Evolutionary conservation across 2,797 vertebrate species (phyloP).

Genomic region (Ctenochaetus hawaiiensis): DNA sequence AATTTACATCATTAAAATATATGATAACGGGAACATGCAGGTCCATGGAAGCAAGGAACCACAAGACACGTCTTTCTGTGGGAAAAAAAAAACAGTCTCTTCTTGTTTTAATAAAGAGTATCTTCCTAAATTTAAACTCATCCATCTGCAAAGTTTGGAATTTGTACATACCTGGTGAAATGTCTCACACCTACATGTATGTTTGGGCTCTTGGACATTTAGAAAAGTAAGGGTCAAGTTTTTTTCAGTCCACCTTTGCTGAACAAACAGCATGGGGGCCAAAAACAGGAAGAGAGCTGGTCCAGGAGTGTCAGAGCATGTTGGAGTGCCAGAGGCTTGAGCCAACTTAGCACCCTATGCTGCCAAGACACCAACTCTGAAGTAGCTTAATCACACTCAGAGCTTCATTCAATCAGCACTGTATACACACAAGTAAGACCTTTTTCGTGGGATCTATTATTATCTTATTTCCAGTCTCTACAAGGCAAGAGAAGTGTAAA

Average conservation of each 20-base stretch:
- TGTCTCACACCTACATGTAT: background rate
- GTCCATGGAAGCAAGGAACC: background rate
- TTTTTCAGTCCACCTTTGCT: constrained; percentile 47
- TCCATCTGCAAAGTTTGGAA: background rate
- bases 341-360: constrained; percentile 55
- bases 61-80: background rate
- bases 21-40: background rate
- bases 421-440: constrained; percentile 16
- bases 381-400: constrained; percentile 36
- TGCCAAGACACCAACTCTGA: constrained; percentile 55
- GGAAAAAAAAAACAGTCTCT: background rate
- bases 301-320: constrained; percentile 50
- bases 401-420: constrained; percentile 38
- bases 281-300: constrained; percentile 66
- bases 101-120: background rate
- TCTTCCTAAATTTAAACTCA: background rate
- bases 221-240: constrained; percentile 28
- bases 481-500: background rate
- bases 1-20: background rate
- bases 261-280: constrained; percentile 55
- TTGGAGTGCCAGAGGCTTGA: constrained; percentile 44
- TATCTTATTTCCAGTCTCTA: background rate
- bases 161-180: constrained; percentile 16
- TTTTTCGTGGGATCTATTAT: constrained; percentile 1
- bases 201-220: constrained; percentile 10